Evolutionary conservation across 2,888 invertebrate species (phyloP).

Genomic region (Rhagonycha fulva): DNA sequence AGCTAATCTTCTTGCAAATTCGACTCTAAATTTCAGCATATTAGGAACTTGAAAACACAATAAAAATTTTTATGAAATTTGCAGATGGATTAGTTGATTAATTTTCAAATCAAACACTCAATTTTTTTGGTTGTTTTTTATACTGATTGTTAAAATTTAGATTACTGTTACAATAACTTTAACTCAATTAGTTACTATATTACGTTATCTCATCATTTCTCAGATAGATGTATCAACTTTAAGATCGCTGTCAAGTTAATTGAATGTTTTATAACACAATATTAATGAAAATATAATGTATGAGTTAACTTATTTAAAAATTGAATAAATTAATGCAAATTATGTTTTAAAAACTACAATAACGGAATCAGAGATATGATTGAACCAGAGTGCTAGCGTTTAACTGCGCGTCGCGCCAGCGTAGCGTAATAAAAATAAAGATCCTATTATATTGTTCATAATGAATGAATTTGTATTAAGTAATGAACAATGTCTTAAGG

Average conservation of each 20-base stretch:
- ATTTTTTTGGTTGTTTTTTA: neutral
- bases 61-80: neutral
- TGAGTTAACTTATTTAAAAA: neutral
- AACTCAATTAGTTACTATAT: neutral
- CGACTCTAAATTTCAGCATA: neutral
- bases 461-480: too few relatives aligned
- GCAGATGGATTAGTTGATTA: neutral
- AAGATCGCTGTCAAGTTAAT: neutral
- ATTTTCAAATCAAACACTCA: neutral
- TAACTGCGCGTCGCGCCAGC: too few relatives aligned
- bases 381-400: too few relatives aligned
- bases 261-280: neutral
- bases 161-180: neutral
- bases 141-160: neutral
- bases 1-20: neutral
- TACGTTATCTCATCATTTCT: neutral
- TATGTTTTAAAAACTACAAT: neutral
- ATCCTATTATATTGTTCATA: too few relatives aligned
- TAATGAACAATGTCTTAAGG: too few relatives aligned
- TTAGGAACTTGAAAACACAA: neutral
- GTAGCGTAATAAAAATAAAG: too few relatives aligned
- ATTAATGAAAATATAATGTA: neutral
- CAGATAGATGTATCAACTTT: neutral
- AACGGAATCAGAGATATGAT: neutral
- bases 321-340: neutral